phyloP scores from a whole-genome alignment of 2,888 invertebrate species.

The Priocnemis perturbator region DNA sequence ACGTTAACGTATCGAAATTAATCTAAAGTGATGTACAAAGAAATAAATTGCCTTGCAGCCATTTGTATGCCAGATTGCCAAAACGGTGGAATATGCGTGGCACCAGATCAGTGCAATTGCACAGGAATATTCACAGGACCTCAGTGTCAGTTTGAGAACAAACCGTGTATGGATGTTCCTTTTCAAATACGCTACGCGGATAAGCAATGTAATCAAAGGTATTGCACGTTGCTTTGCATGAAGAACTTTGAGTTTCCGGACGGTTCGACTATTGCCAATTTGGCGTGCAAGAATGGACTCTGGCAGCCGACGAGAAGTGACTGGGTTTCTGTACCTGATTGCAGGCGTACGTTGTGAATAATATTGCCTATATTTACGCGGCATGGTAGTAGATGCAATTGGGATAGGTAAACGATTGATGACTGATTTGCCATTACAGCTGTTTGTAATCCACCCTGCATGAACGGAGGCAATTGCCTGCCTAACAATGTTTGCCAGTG shows the following conservation, averaged over 20 bases:
- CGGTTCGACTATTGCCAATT: slow-evolving; percentile 81
- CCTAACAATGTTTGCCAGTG: slow-evolving; percentile 88
- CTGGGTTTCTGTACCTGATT: slow-evolving; percentile 82
- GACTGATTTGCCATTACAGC: slow-evolving; percentile 72
- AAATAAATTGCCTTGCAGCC: too few relatives aligned
- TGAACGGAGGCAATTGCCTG: slow-evolving; percentile 89
- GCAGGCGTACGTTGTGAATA: slow-evolving; percentile 78
- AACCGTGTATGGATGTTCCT: slow-evolving; percentile 83
- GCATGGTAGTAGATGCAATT: neutral
- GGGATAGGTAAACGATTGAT: neutral
- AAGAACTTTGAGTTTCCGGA: slow-evolving; percentile 83
- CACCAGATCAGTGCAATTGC: slow-evolving; percentile 86
- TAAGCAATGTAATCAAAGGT: slow-evolving; percentile 79
- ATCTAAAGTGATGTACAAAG: too few relatives aligned
- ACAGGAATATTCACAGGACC: slow-evolving; percentile 84
- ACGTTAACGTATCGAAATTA: too few relatives aligned
- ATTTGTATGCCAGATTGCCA: slow-evolving; percentile 85
- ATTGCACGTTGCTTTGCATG: slow-evolving; percentile 82
- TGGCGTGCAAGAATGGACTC: slow-evolving; percentile 82
- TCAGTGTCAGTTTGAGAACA: slow-evolving; percentile 85
- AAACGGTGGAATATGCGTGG: slow-evolving; percentile 88
- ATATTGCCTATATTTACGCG: slow-evolving; percentile 1
- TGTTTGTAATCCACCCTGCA: slow-evolving; percentile 83
- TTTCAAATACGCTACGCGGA: too few relatives aligned
- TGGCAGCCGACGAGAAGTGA: slow-evolving; percentile 84